A percentile compares a stretch with the other conserved stretches of the same genome.
These are phyloP conservation scores for Marmota flaviventris DNA, from an alignment of 2,113 vertebrate genomes.

Conservation along the genomic window DNA sequence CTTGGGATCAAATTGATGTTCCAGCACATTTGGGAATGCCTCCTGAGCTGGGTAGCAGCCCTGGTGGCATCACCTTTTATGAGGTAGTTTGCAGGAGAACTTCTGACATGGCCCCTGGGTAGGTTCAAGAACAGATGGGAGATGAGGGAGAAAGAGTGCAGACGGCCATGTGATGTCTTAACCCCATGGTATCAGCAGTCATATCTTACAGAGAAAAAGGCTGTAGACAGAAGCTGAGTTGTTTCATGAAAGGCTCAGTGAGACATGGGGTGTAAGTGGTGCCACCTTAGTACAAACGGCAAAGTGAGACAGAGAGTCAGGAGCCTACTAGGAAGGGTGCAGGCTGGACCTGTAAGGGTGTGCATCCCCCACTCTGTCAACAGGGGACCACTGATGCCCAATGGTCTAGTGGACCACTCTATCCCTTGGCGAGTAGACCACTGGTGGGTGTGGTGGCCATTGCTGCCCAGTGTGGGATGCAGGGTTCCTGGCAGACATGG, in stretches of 20 bases:
- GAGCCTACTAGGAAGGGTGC: rapidly evolving
- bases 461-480: no score
- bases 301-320: not conserved
- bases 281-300: not conserved
- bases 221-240: not conserved
- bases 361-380: no score
- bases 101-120: not conserved
- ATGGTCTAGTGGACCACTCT: not conserved
- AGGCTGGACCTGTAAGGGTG: not conserved
- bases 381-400: not conserved
- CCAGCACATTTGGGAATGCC: not conserved
- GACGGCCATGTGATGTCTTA: not conserved
- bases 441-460: not conserved
- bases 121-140: not conserved
- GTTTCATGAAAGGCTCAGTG: not conserved
- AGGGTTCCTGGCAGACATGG: not conserved
- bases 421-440: not conserved
- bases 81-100: not conserved
- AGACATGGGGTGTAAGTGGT: not conserved
- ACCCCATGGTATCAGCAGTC: not conserved
- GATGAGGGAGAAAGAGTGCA: not conserved
- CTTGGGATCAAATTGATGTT: not conserved
- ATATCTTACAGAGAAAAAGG: not conserved
- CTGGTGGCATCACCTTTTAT: not conserved
- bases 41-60: no score